Conservation (phyloP, 2,888 invertebrate genomes). For the Cerastoderma edule region DNA sequence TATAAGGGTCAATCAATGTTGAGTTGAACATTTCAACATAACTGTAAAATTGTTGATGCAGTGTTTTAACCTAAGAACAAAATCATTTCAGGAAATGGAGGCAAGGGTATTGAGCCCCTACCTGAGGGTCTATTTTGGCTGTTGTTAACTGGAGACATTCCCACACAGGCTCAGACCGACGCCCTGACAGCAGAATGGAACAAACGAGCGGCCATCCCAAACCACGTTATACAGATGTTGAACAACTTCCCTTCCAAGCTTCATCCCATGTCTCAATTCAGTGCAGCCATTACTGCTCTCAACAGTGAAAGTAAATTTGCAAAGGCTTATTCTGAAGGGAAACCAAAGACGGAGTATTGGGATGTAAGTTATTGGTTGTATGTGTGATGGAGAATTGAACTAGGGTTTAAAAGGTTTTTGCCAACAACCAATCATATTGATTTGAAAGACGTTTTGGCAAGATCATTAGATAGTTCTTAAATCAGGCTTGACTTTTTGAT, state of each 20-base stretch:
- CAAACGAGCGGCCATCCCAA: conserved; percentile 92
- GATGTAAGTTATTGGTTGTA: conserved; percentile 86
- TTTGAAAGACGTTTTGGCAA: no score
- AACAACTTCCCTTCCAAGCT: conserved; percentile 95
- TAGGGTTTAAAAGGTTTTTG: background rate
- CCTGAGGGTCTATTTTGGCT: conserved; percentile 98
- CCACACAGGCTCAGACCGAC: conserved; percentile 90
- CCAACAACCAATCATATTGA: background rate
- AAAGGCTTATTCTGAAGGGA: conserved; percentile 94
- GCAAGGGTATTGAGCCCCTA: conserved; percentile 90
- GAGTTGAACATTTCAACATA: no score
- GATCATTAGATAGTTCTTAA: no score
- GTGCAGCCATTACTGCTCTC: conserved; percentile 94
- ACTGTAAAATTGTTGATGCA: no score
- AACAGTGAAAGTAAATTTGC: conserved; percentile 97
- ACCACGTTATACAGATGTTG: conserved; percentile 96
- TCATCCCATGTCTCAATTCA: conserved; percentile 98
- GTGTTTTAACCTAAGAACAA: no score
- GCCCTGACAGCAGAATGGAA: conserved; percentile 90
- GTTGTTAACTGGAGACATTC: conserved; percentile 94
- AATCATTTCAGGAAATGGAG: conserved; percentile 44
- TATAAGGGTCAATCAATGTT: no score
- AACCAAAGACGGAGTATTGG: conserved; percentile 96
- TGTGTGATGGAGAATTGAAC: background rate
- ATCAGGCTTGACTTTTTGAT: no score